A percentile compares a stretch with the other conserved stretches of the same genome.
Evolutionary conservation across 2,888 invertebrate genomes (phyloP).

Genomic region (Mimumesa dahlbomi): DNA sequence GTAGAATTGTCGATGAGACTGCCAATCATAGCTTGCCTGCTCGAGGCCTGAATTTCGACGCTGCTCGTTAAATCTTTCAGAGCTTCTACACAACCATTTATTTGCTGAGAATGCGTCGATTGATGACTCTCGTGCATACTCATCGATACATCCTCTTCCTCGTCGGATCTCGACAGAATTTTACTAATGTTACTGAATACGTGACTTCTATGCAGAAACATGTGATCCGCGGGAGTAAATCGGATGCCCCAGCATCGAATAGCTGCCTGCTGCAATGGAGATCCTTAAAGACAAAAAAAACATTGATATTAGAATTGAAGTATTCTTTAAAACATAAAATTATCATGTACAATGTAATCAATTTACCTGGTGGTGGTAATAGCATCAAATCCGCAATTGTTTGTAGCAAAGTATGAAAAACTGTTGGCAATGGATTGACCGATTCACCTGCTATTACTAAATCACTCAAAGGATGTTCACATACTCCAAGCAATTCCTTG

Average conservation of each 20-base stretch:
- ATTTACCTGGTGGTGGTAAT: conserved; percentile 89
- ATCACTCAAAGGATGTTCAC: conserved; percentile 91
- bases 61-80: conserved; percentile 88
- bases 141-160: conserved; percentile 84
- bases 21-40: conserved; percentile 95
- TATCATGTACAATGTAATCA: too few relatives aligned
- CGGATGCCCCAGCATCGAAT: conserved; percentile 96
- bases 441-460: conserved; percentile 88
- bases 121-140: conserved; percentile 84
- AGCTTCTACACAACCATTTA: conserved; percentile 83
- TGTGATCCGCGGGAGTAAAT: conserved; percentile 93
- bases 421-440: conserved; percentile 85
- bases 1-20: conserved; percentile 96
- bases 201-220: conserved; percentile 94
- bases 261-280: conserved; percentile 94
- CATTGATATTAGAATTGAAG: too few relatives aligned
- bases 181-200: conserved; percentile 98
- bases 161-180: conserved; percentile 95
- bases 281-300: too few relatives aligned
- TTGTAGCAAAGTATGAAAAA: conserved; percentile 93
- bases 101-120: conserved; percentile 78
- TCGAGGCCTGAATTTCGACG: conserved; percentile 93
- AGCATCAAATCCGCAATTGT: conserved; percentile 96
- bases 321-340: neutral
- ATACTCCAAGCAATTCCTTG: conserved; percentile 83